These are phyloP conservation scores for Mustelus asterias DNA, from an alignment of 2,113 vertebrate species.

Conservation along the genomic window DNA sequence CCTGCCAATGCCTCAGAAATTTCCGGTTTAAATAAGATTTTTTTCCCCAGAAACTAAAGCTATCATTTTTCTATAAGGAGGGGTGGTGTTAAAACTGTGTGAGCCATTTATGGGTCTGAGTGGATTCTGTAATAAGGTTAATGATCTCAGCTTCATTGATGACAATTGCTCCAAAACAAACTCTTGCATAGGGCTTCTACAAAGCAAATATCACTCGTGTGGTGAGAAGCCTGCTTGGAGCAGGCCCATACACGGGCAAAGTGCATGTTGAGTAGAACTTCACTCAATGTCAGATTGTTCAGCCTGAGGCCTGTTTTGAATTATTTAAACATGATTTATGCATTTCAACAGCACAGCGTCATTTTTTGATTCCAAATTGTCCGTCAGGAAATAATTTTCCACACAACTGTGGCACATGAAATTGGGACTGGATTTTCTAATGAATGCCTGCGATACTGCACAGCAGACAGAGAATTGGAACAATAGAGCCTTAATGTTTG, in stretches of 20 bases:
- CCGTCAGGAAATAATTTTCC: background rate
- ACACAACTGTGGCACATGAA: background rate
- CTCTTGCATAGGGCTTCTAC: background rate
- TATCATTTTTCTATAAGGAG: background rate
- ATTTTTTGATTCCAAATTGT: background rate
- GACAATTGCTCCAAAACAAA: background rate
- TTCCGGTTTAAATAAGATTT: background rate
- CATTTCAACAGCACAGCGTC: background rate
- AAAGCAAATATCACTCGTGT: background rate
- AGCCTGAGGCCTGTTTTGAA: background rate
- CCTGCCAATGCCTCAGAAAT: background rate
- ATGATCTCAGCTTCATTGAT: background rate
- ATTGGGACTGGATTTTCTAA: background rate
- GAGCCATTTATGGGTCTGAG: background rate
- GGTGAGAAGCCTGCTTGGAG: background rate
- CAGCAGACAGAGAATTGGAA: background rate
- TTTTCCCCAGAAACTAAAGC: background rate
- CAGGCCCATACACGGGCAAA: background rate
- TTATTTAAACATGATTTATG: background rate
- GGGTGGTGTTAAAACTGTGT: background rate
- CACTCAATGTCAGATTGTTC: background rate
- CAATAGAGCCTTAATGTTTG: background rate
- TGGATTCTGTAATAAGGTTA: background rate
- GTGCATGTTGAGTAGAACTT: background rate
- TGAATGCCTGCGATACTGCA: background rate